Conservation (phyloP, 2,888 invertebrate species). For the Argyresthia albistria region DNA sequence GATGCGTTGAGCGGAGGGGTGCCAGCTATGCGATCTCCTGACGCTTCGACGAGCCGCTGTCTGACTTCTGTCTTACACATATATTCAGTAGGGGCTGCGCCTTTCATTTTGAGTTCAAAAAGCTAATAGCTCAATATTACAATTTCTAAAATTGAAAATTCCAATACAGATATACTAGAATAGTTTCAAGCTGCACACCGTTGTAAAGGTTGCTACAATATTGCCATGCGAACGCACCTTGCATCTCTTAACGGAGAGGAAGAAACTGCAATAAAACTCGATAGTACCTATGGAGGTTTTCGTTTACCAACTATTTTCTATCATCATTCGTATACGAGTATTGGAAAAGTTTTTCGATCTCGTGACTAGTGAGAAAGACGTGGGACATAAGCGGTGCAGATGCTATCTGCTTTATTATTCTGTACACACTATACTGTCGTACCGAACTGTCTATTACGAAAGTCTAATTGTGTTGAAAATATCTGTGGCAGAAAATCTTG, state of each 20-base stretch:
- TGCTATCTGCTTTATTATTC: conserved; percentile 49
- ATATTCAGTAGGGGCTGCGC: too few species aligned
- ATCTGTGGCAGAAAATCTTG: too few species aligned
- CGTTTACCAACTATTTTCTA: conserved; percentile 48
- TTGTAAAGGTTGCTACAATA: conserved; percentile 4
- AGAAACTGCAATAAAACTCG: conserved; percentile 40
- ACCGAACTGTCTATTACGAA: conserved; percentile 21
- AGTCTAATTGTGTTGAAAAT: neutral
- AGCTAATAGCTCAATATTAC: too few species aligned
- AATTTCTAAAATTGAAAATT: too few species aligned
- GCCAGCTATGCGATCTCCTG: too few species aligned
- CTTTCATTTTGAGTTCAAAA: too few species aligned
- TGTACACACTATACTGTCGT: conserved; percentile 38
- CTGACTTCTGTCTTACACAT: too few species aligned
- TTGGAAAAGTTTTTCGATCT: conserved; percentile 68
- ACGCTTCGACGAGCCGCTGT: too few species aligned
- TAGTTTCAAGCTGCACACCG: too few species aligned
- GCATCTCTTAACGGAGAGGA: conserved; percentile 6
- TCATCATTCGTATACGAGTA: conserved; percentile 49
- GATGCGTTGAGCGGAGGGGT: too few species aligned
- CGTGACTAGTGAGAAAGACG: conserved; percentile 52
- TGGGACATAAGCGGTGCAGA: conserved; percentile 52
- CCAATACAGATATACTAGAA: too few species aligned
- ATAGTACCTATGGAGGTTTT: conserved; percentile 35
- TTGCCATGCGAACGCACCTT: conserved; percentile 2